phyloP scores from a whole-genome alignment of 1,140 invertebrate species.

The Ceratosolen solmsi region DNA sequence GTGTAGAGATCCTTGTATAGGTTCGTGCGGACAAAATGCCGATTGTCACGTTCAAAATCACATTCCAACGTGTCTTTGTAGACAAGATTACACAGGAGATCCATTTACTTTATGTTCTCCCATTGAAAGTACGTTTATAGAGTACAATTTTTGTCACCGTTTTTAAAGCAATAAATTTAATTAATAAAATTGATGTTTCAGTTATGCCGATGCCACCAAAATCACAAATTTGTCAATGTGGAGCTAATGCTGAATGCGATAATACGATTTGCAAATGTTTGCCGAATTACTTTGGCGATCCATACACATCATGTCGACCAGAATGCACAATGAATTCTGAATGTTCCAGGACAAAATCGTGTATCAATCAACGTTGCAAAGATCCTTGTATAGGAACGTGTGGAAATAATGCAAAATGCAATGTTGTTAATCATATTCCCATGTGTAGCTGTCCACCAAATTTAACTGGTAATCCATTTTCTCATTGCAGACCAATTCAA shows the following conservation, averaged over 20 bases:
- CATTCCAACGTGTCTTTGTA: slow-evolving; percentile 82
- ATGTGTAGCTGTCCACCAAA: slow-evolving; percentile 80
- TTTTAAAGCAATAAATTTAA: too few species aligned
- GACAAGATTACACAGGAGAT: slow-evolving; percentile 78
- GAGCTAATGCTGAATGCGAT: slow-evolving; percentile 82
- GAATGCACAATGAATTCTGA: slow-evolving; percentile 90
- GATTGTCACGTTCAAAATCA: slow-evolving; percentile 85
- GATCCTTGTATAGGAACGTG: slow-evolving; percentile 87
- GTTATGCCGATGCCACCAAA: slow-evolving; percentile 66
- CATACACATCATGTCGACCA: slow-evolving; percentile 80
- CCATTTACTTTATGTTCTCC: slow-evolving; percentile 76
- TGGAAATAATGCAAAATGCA: slow-evolving; percentile 81
- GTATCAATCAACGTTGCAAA: slow-evolving; percentile 82
- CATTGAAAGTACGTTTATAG: slow-evolving; percentile 51
- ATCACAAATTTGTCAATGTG: slow-evolving; percentile 85
- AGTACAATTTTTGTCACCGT: too few species aligned
- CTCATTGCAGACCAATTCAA: slow-evolving; percentile 75
- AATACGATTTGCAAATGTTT: slow-evolving; percentile 84
- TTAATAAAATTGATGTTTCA: too few species aligned
- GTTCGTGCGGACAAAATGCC: slow-evolving; percentile 80
- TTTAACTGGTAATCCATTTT: slow-evolving; percentile 86
- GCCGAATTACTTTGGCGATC: slow-evolving; percentile 83
- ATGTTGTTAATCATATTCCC: slow-evolving; percentile 85
- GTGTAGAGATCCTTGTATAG: slow-evolving; percentile 81
- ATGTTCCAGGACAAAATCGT: slow-evolving; percentile 83